phyloP scores from a whole-genome alignment of 2,888 invertebrate genomes.

The Eutolmus rufibarbis region DNA sequence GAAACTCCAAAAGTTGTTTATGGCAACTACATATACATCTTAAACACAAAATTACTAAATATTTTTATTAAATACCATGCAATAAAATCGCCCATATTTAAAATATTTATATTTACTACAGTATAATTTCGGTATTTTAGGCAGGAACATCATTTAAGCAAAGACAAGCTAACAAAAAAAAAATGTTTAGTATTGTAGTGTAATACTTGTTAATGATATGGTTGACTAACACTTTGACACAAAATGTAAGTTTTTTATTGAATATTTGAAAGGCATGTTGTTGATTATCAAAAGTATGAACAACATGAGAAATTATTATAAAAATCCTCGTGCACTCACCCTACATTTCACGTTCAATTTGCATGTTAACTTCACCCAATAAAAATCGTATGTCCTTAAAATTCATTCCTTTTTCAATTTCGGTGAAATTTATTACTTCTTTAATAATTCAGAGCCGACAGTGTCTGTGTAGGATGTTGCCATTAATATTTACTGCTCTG shows the following conservation, averaged over 20 bases:
- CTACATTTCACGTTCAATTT: neutral
- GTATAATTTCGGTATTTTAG: too few relatives aligned
- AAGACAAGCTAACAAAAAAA: too few relatives aligned
- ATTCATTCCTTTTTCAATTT: neutral
- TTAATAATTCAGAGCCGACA: conserved; percentile 6
- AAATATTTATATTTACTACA: too few relatives aligned
- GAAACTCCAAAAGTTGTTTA: too few relatives aligned
- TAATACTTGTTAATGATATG: too few relatives aligned
- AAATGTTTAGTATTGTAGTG: too few relatives aligned
- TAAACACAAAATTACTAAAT: too few relatives aligned
- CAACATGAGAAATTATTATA: neutral
- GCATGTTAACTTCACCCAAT: neutral
- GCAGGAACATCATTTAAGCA: too few relatives aligned
- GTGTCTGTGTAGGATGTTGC: neutral
- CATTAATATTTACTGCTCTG: conserved; percentile 29
- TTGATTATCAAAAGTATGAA: neutral
- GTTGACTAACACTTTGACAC: neutral
- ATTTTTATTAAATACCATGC: too few relatives aligned
- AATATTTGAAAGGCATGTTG: neutral
- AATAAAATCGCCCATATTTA: too few relatives aligned
- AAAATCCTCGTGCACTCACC: neutral
- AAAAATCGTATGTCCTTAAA: neutral
- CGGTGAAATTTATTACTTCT: conserved; percentile 2
- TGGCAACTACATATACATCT: too few relatives aligned
- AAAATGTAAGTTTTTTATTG: neutral